Base-by-base conservation (phyloP, 2,797 vertebrate species). In the Lithobates sylvaticus region DNA sequence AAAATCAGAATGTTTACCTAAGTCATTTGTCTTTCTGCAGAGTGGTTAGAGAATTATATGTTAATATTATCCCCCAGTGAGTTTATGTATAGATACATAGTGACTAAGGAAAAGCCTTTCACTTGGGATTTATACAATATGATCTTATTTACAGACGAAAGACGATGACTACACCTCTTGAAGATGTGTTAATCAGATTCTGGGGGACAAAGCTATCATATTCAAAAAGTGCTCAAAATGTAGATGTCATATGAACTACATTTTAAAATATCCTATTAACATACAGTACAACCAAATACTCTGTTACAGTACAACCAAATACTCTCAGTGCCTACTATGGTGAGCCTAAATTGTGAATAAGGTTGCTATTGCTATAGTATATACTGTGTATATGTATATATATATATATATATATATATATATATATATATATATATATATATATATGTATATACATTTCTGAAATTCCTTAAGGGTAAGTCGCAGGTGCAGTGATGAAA, bases 1-100 rank as follows among this genome's bases (percentile, higher is more conserved):
- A 73, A 83, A 76, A 29, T 29, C 85, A 77, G 61, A 78, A 80
- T 75, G 77, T 86, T 86, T 86, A 69, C 78, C 78, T 83, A 78
- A 68, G 54, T 42, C 23, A 73, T 74, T 73, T 82, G 76, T 82
- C 67, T 70, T 87, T 83, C 72, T 79, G 67, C 15, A 27, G 68
- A 79, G 61, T 75, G 26, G 27, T 54, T 76, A 65, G 78, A 44
- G 65, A 86, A 61, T 50, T 65, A 68, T 36, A 72, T 84, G 76
- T 72, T 84, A 78, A 65, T 47, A 36, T 65, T 78, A 73, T 78
- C 68, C 76, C 68, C 47, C 34, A 50, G 68, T 73, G 68, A 29
- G 36, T 36, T 71, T 44, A 50, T 44, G 16, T 65, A 2, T 32
- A 21, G 32, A 54, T 69, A 78, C 27, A 21, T 54, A 58, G 67